Conservation (phyloP, 2,113 vertebrate species). For the Microcebus tavaratra region DNA sequence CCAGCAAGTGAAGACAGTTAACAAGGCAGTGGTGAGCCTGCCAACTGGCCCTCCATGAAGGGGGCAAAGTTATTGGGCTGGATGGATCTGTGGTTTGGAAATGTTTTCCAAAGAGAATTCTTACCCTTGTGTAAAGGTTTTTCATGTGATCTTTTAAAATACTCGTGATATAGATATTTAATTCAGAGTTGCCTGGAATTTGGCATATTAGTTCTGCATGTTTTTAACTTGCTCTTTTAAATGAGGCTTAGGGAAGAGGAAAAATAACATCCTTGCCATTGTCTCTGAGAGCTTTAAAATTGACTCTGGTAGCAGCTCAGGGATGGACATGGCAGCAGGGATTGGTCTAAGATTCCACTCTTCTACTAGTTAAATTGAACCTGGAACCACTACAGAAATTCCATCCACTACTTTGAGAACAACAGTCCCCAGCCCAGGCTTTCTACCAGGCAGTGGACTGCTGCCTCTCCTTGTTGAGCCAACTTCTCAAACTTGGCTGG, state of each 20-base stretch:
- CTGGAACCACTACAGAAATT: slow-evolving; percentile 72
- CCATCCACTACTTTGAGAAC: slow-evolving; percentile 65
- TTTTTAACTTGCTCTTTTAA: slow-evolving; percentile 62
- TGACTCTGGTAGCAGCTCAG: slow-evolving; percentile 22
- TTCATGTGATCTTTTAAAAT: slow-evolving; percentile 54
- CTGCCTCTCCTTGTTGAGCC: slow-evolving; percentile 73
- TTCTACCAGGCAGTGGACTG: slow-evolving; percentile 70
- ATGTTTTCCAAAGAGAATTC: slow-evolving; percentile 52
- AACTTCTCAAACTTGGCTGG: slow-evolving; percentile 76
- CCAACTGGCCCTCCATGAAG: background rate
- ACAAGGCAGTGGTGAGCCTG: slow-evolving; percentile 53
- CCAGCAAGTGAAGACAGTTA: slow-evolving; percentile 47
- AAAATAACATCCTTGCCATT: slow-evolving; percentile 40
- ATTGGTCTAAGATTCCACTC: slow-evolving; percentile 67
- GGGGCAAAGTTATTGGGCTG: background rate
- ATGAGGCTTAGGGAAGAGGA: background rate
- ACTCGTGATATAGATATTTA: slow-evolving; percentile 40
- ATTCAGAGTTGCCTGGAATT: slow-evolving; percentile 50
- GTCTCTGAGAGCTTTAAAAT: slow-evolving; percentile 36
- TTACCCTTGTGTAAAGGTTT: slow-evolving; percentile 58
- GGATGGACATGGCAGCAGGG: slow-evolving; percentile 45
- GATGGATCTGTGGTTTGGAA: slow-evolving; percentile 56
- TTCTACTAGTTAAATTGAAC: slow-evolving; percentile 72
- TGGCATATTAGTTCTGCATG: slow-evolving; percentile 47
- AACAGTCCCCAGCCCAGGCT: slow-evolving; percentile 62